A percentile compares a stretch with the other conserved stretches of the same genome.
Conservation (phyloP, 2,888 invertebrate species). For the Athalia circularis region DNA sequence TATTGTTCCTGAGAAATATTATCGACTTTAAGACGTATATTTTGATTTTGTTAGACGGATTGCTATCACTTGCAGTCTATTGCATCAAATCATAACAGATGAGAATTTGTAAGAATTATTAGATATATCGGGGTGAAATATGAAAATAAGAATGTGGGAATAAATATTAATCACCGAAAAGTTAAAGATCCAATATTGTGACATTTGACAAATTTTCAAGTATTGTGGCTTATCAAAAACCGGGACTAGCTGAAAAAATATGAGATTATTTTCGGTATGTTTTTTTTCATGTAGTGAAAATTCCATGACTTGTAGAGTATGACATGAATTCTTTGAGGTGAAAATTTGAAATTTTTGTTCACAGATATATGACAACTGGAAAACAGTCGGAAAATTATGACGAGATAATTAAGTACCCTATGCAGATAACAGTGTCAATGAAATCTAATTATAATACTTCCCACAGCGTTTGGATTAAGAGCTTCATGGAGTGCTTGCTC, state of each 20-base stretch:
- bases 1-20: constrained; percentile 14
- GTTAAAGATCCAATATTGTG: too few relatives aligned
- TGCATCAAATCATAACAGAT: not conserved
- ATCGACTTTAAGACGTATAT: constrained; percentile 14
- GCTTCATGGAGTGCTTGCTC: constrained; percentile 74
- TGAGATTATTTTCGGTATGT: too few relatives aligned
- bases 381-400: not conserved
- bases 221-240: not conserved
- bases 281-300: too few relatives aligned
- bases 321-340: not conserved
- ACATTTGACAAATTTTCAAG: not conserved
- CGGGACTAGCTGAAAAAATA: not conserved
- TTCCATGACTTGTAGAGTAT: too few relatives aligned
- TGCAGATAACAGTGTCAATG: constrained; percentile 61
- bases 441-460: constrained; percentile 75
- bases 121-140: constrained; percentile 4
- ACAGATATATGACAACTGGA: not conserved
- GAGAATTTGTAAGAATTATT: not conserved
- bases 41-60: constrained; percentile 3
- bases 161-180: too few relatives aligned
- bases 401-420: constrained; percentile 21
- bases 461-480: constrained; percentile 72
- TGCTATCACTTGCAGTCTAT: not conserved
- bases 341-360: not conserved
- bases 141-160: not conserved